These are phyloP conservation scores for Sinocyclocheilus anshuiensis DNA, from an alignment of 2,113 vertebrate species.

Conservation along the genomic window DNA sequence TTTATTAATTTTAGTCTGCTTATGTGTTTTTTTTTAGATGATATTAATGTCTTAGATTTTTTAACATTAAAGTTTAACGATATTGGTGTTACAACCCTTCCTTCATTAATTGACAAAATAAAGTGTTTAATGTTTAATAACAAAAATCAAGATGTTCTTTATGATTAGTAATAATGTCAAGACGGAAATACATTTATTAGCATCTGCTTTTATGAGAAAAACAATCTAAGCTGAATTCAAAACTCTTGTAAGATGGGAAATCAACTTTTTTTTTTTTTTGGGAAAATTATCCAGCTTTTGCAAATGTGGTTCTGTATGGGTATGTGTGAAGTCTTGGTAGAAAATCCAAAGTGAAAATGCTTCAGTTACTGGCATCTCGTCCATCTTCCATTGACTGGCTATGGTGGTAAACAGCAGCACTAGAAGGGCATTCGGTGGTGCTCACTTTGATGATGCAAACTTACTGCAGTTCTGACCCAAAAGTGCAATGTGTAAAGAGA, in stretches of 20 bases:
- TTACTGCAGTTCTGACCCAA: background rate
- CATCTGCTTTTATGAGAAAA: background rate
- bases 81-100: background rate
- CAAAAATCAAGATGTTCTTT: too few species aligned
- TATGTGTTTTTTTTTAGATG: background rate
- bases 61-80: too few species aligned
- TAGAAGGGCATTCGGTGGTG: background rate
- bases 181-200: background rate
- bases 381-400: background rate
- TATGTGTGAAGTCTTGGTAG: background rate
- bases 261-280: background rate
- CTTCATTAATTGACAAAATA: too few species aligned
- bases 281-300: background rate
- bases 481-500: slow-evolving; percentile 7
- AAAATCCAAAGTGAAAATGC: background rate
- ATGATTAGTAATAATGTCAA: too few species aligned
- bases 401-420: background rate
- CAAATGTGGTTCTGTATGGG: background rate
- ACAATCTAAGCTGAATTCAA: background rate
- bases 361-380: background rate
- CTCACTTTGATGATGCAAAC: slow-evolving; percentile 16
- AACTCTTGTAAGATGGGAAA: background rate
- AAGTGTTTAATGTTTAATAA: too few species aligned
- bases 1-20: background rate
- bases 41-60: too few species aligned